These are phyloP conservation scores for Corythornis madagascariensis DNA, from an alignment of 2,113 vertebrate species.

Conservation along the genomic window DNA sequence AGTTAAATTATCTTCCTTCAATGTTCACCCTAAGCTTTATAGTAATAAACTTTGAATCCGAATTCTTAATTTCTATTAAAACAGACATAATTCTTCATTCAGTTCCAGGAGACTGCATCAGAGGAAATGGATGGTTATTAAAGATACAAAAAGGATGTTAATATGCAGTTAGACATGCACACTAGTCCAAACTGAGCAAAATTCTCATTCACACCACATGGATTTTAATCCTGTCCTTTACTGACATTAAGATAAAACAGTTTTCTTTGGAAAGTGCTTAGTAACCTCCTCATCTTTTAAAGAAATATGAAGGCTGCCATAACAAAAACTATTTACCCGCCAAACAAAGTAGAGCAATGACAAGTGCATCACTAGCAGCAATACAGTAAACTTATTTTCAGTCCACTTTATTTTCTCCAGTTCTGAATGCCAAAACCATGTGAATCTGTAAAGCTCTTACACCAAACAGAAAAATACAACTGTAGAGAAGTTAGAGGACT, in stretches of 20 bases:
- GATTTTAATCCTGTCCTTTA: neutral
- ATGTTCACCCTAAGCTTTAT: neutral
- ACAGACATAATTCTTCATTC: neutral
- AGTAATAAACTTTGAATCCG: neutral
- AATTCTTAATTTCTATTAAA: neutral
- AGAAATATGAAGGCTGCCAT: neutral
- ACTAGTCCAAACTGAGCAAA: neutral
- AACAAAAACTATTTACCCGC: neutral
- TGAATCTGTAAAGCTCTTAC: neutral
- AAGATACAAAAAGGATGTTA: neutral
- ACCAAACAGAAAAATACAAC: neutral
- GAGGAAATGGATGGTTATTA: neutral
- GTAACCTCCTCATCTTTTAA: neutral
- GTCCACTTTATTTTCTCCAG: neutral
- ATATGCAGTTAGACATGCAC: neutral
- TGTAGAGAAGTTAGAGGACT: neutral
- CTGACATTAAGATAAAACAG: neutral
- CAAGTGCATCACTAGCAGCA: neutral
- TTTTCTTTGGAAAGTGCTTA: neutral
- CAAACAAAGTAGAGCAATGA: neutral
- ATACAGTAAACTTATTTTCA: neutral
- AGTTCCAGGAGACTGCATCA: neutral
- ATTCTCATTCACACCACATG: neutral
- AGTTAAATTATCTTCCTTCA: neutral
- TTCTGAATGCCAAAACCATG: neutral